Evolutionary conservation across 1,140 invertebrate species (phyloP).

Genomic region (Gryon sp.): DNA sequence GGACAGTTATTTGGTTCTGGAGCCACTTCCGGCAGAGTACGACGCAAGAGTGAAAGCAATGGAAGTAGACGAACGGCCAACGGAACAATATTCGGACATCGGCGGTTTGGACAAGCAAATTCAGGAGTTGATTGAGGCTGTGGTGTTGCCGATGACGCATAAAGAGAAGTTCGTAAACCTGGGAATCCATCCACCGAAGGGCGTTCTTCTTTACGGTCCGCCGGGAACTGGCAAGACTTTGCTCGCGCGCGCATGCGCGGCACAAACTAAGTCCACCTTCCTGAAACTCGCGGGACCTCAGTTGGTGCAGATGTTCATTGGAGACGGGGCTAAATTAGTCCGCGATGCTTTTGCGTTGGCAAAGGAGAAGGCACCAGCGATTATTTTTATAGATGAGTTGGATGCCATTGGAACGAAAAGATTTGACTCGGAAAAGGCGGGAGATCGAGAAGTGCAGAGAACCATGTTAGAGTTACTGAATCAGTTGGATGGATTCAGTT

Average conservation of each 20-base stretch:
- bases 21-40: conserved; percentile 98
- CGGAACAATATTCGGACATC: conserved; percentile 99
- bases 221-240: conserved; percentile 98
- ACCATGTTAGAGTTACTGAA: conserved; percentile 99
- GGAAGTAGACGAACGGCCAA: conserved; percentile 99
- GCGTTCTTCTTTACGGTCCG: conserved; percentile 96
- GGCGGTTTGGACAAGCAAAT: conserved; percentile 99
- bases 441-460: conserved; percentile 98
- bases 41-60: conserved; percentile 99
- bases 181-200: conserved; percentile 99
- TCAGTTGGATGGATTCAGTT: conserved; percentile 99
- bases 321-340: conserved; percentile 99
- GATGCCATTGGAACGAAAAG: conserved; percentile 99
- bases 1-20: conserved; percentile 98
- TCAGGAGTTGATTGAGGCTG: conserved; percentile 96
- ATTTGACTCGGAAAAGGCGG: conserved; percentile 99
- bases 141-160: conserved; percentile 99
- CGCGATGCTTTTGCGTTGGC: conserved; percentile 99
- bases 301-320: conserved; percentile 99
- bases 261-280: conserved; percentile 99
- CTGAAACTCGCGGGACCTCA: conserved; percentile 98
- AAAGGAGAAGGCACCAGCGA: conserved; percentile 99
- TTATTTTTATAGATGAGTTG: conserved; percentile 99
- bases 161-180: conserved; percentile 99
- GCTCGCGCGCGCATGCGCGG: conserved; percentile 98